Evolutionary conservation across 2,888 invertebrate species (phyloP).

Genomic region (Sceliomorpha sp.): DNA sequence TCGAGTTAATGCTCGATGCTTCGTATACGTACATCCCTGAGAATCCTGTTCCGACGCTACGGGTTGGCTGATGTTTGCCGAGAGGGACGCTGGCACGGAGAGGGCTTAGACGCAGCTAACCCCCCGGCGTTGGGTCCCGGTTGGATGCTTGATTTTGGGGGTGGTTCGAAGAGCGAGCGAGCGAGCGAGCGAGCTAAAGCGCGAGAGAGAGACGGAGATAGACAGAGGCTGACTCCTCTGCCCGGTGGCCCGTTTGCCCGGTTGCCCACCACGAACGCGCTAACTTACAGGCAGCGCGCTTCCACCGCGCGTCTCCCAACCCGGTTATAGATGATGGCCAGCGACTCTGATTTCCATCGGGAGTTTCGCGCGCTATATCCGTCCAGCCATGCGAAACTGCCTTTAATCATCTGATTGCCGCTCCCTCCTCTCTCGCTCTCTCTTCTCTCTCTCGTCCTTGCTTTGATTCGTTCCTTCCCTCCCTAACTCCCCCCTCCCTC

Average conservation of each 20-base stretch:
- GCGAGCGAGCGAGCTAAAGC: too few species aligned
- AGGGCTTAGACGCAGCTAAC: slow-evolving; percentile 69
- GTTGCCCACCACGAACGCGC: slow-evolving; percentile 35
- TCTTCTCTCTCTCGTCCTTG: slow-evolving; percentile 3
- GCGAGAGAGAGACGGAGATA: too few species aligned
- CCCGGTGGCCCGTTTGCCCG: slow-evolving; percentile 27
- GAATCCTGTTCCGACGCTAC: slow-evolving; percentile 65
- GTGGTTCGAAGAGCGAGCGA: slow-evolving; percentile 57
- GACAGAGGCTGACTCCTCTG: slow-evolving; percentile 36
- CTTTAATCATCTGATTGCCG: slow-evolving; percentile 69
- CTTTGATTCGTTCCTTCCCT: slow-evolving; percentile 39
- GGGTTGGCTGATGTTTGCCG: slow-evolving; percentile 69
- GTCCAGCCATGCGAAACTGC: slow-evolving; percentile 52
- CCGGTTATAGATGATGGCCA: slow-evolving; percentile 59
- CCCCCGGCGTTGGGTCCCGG: slow-evolving; percentile 53
- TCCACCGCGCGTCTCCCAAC: slow-evolving; percentile 13
- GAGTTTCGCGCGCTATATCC: slow-evolving; percentile 61
- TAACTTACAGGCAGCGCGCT: slow-evolving; percentile 42
- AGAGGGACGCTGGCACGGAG: slow-evolving; percentile 68
- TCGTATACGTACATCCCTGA: slow-evolving; percentile 57
- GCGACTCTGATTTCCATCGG: slow-evolving; percentile 66
- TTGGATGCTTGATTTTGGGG: slow-evolving; percentile 63
- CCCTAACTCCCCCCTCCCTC: not conserved
- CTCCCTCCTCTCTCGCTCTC: slow-evolving; percentile 36
- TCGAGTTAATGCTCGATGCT: slow-evolving; percentile 45